Base-by-base conservation (phyloP, 1,140 invertebrate species). In the Steinernema khuongi region DNA sequence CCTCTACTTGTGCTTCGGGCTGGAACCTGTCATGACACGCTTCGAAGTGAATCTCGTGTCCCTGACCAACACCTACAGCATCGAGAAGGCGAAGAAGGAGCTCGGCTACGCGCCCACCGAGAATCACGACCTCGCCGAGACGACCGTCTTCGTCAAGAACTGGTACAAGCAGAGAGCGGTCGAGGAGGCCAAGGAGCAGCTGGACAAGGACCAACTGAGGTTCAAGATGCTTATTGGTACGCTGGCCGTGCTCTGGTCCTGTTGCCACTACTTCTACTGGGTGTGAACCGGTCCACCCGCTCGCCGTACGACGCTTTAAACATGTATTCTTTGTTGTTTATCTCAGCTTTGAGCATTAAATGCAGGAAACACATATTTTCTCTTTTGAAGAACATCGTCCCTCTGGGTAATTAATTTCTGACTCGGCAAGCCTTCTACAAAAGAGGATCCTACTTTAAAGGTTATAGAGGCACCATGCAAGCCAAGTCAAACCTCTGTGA, bases 41-140 rank as follows among this genome's bases (percentile, higher is more conserved):
- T 70, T 79, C 31, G 79, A 80, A 70, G 79, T 78, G n/a, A 74
- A 68, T 44, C 67, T 80, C 11, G 77, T 80, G 30, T 76, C 68
- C 32, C 28, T 81, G 1, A 77, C 79, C 1, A 79, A 80, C 73
- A 80, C 79, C 29, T 80, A 67, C 67, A 81, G 76, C 22, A 79
- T 81, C 67, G 50, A 79, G 30, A 71, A 77, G 31, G 79, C 79
- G 18, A 33, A 66, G 30, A 22, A 26, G 0, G 79, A 80, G 26
- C 72, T 80, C 22, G 76, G 71, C 50, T 81, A 80, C 43, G 50
- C 29, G 31, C 73, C 60, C 0, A 41, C 11, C 4, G 4, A 74
- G 31, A 74, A 74, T 30, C 72, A 74, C 31, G 41, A 60, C 70
- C 44, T 74, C 14, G 72, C 68, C 29, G 32, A 36, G 44, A 74